Percentiles rank a stretch among this genome's conserved stretches.
Conservation (phyloP, 1,140 invertebrate species). For the Drosophila oshimai region DNA sequence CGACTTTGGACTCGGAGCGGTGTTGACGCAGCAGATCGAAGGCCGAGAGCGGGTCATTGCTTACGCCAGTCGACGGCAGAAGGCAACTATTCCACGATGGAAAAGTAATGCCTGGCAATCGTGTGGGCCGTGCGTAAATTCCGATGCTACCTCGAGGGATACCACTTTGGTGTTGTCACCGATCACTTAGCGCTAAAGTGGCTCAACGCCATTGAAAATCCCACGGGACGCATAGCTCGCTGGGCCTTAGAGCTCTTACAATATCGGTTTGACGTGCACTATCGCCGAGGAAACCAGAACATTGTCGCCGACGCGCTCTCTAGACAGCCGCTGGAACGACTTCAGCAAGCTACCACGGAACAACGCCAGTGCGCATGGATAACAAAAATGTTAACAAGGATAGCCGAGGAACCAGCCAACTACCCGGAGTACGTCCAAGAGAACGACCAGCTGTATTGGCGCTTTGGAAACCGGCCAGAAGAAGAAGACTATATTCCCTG, state of each 20-base stretch:
- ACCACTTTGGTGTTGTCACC: too few relatives aligned
- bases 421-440: neutral
- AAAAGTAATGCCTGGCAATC: too few relatives aligned
- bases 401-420: neutral
- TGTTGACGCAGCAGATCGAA: neutral
- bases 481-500: neutral
- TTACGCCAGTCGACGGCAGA: neutral
- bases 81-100: neutral
- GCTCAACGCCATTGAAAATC: too few relatives aligned
- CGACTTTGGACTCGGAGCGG: neutral
- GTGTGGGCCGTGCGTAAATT: too few relatives aligned
- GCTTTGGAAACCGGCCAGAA: neutral
- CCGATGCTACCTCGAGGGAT: too few relatives aligned
- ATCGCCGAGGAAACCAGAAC: neutral
- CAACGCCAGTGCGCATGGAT: too few relatives aligned
- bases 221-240: neutral
- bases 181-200: neutral
- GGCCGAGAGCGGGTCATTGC: neutral
- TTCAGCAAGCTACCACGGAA: neutral
- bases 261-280: neutral
- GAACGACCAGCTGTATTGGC: neutral
- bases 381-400: neutral
- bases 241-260: neutral
- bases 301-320: neutral
- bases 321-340: neutral